phyloP scores from a whole-genome alignment of 2,113 vertebrate genomes.

The Fukomys damarensis region DNA sequence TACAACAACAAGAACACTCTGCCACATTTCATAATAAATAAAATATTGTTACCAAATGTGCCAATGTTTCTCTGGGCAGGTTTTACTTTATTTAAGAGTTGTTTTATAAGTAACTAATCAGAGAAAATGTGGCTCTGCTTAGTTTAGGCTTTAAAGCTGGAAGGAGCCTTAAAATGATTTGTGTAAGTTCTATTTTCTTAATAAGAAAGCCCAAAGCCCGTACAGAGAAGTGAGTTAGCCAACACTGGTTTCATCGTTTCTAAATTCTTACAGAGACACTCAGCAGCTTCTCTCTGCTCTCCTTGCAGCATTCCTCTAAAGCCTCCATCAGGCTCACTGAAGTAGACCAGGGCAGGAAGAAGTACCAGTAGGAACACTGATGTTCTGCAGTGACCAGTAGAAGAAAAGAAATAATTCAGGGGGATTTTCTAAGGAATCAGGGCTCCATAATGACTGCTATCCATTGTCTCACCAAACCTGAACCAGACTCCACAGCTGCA shows the following conservation, averaged over 20 bases:
- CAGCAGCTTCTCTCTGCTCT: neutral
- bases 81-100: slow-evolving; percentile 55
- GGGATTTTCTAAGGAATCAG: neutral
- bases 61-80: neutral
- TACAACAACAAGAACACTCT: neutral
- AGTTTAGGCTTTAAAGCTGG: slow-evolving; percentile 53
- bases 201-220: slow-evolving; percentile 26
- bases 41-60: slow-evolving; percentile 66
- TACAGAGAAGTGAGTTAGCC: slow-evolving; percentile 9
- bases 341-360: neutral
- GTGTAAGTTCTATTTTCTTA: neutral
- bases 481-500: neutral
- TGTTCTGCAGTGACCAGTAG: neutral
- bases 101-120: slow-evolving; percentile 33
- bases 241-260: neutral
- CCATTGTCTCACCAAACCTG: neutral
- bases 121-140: slow-evolving; percentile 56
- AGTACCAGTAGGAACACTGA: neutral
- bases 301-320: neutral
- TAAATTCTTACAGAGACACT: neutral
- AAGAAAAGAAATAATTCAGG: neutral
- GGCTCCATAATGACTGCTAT: neutral
- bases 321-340: neutral
- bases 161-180: slow-evolving; percentile 10
- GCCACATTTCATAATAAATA: slow-evolving; percentile 53